Evolutionary conservation across 2,797 vertebrate genomes (phyloP).

Genomic region (Phrynocephalus guinanensis): DNA sequence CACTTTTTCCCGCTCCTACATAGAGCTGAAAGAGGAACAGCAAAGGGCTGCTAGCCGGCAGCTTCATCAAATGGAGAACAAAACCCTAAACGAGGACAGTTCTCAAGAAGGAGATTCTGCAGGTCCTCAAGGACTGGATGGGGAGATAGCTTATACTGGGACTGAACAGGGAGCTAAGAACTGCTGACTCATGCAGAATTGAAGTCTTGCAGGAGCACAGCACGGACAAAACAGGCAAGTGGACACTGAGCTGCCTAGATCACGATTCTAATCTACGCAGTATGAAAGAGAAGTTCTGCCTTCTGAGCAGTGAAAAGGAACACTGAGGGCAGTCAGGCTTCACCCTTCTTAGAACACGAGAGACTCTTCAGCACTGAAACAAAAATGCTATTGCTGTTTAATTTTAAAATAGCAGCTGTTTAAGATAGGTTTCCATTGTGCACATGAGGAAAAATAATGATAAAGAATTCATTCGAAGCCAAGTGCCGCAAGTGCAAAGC

Average conservation of each 20-base stretch:
- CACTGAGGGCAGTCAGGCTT: constrained; percentile 35
- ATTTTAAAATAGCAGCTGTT: background rate
- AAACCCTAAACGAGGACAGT: constrained; percentile 76
- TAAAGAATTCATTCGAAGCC: background rate
- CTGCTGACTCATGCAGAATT: constrained; percentile 19
- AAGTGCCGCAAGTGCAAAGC: background rate
- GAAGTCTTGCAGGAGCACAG: background rate
- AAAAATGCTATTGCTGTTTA: constrained; percentile 3
- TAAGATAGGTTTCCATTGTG: constrained; percentile 26
- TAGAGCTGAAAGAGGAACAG: constrained; percentile 94
- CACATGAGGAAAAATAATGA: background rate
- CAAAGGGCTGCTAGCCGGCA: constrained; percentile 79
- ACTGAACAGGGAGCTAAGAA: constrained; percentile 10
- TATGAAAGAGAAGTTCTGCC: background rate
- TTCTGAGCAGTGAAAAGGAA: constrained; percentile 3
- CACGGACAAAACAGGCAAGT: background rate
- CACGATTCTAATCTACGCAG: background rate
- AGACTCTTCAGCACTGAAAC: background rate
- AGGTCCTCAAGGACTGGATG: constrained; percentile 55
- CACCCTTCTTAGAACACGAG: constrained; percentile 34
- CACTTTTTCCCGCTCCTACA: constrained; percentile 95
- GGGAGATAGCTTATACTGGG: constrained; percentile 1
- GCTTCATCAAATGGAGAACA: constrained; percentile 79
- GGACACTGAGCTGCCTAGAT: background rate
- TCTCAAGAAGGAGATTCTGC: constrained; percentile 73